These are phyloP conservation scores for Caracal caracal DNA, from an alignment of 2,113 vertebrate species.

Conservation along the genomic window DNA sequence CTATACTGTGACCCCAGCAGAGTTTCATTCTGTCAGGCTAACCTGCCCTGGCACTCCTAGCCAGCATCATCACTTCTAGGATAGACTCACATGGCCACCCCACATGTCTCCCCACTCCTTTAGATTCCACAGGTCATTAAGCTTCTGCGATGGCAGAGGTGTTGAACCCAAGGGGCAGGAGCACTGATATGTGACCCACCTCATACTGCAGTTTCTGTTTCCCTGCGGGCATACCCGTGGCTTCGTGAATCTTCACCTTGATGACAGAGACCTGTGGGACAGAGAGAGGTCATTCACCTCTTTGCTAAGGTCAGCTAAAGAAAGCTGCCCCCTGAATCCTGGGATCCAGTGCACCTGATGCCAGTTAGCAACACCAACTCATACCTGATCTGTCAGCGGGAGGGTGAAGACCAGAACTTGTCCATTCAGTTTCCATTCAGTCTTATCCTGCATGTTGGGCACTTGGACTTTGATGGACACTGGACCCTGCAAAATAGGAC, in stretches of 20 bases:
- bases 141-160: not conserved
- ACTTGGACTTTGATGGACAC: constrained; percentile 99
- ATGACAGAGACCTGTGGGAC: constrained; percentile 95
- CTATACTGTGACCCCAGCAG: not conserved
- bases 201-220: constrained; percentile 99
- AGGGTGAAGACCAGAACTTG: constrained; percentile 97
- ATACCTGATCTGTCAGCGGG: constrained; percentile 97
- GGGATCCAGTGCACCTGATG: not conserved
- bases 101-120: not conserved
- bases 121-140: not conserved
- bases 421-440: constrained; percentile 97
- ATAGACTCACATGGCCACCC: not conserved
- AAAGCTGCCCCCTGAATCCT: not conserved
- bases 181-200: constrained; percentile 83
- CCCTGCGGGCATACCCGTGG: constrained; percentile 98
- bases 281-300: not conserved
- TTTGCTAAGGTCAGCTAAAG: not conserved
- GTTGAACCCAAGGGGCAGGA: not conserved
- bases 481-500: constrained; percentile 88
- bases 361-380: not conserved
- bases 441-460: constrained; percentile 99
- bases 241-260: constrained; percentile 99
- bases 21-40: not conserved
- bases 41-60: not conserved
- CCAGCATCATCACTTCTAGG: not conserved